These are phyloP conservation scores for Saccopteryx bilineata DNA, from an alignment of 2,113 vertebrate genomes.

Conservation along the genomic window DNA sequence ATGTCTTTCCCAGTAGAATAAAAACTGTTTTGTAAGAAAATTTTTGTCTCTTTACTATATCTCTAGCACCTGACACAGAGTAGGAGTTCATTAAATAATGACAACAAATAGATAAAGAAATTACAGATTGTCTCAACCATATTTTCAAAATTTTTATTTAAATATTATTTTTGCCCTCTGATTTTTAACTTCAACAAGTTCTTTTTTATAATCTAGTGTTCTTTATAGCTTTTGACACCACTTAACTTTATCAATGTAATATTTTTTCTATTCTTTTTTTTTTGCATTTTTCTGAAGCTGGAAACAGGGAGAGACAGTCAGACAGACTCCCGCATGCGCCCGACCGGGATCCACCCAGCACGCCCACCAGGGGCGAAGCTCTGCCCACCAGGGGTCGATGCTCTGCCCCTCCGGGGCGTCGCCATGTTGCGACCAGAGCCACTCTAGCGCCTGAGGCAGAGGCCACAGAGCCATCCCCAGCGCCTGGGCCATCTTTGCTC, in stretches of 20 bases:
- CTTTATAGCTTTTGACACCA: neutral
- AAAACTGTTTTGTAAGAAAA: neutral
- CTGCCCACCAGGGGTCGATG: no score
- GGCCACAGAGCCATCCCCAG: no score
- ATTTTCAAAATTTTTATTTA: neutral
- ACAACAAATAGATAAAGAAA: neutral
- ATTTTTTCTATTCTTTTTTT: no score
- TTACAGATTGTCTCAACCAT: neutral
- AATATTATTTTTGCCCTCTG: neutral
- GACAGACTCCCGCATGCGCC: no score
- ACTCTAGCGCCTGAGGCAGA: no score
- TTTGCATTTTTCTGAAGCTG: no score
- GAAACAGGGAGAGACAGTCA: no score
- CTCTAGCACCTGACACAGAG: neutral
- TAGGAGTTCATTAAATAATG: neutral
- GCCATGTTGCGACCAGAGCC: no score
- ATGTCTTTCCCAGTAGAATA: neutral
- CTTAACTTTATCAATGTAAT: neutral
- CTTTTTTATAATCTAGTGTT: neutral
- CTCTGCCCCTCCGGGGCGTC: no score
- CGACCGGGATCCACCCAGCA: no score
- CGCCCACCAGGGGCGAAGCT: no score
- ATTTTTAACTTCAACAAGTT: neutral
- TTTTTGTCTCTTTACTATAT: neutral
- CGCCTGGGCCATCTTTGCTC: no score